These are phyloP conservation scores for Hydrocynus forskahlii DNA, from an alignment of 2,797 vertebrate genomes.

Conservation along the genomic window DNA sequence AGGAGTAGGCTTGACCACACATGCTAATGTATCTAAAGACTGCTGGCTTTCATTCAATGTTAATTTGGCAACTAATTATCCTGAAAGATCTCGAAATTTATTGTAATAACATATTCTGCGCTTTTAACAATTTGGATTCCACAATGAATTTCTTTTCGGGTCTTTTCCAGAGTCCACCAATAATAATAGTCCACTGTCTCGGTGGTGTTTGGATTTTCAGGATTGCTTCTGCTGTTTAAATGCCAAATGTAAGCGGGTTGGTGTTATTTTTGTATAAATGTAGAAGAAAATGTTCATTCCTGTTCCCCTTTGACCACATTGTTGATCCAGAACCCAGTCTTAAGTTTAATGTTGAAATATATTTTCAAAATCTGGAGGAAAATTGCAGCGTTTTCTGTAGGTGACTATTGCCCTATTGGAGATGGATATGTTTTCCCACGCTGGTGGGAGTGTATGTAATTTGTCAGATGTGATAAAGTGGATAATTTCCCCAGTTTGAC, in stretches of 20 bases:
- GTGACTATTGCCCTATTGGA: background rate
- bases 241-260: conserved; percentile 70
- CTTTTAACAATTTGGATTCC: conserved; percentile 69
- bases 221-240: conserved; percentile 80
- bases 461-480: background rate
- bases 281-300: conserved; percentile 43
- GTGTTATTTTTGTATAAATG: conserved; percentile 84
- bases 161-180: background rate
- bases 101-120: conserved; percentile 34
- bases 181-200: conserved; percentile 38
- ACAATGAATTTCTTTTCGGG: conserved; percentile 67
- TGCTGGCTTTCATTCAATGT: background rate
- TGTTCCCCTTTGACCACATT: background rate
- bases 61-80: background rate
- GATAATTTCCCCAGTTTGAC: too few relatives aligned
- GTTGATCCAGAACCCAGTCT: conserved; percentile 51
- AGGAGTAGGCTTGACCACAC: background rate
- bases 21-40: background rate
- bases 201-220: conserved; percentile 63
- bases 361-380: too few relatives aligned
- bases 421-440: background rate
- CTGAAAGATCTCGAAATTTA: conserved; percentile 46
- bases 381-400: background rate
- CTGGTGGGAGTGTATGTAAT: background rate
- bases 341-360: conserved; percentile 69